Base-by-base conservation (phyloP, 2,888 invertebrate species). In the Ganaspis brasiliensis region DNA sequence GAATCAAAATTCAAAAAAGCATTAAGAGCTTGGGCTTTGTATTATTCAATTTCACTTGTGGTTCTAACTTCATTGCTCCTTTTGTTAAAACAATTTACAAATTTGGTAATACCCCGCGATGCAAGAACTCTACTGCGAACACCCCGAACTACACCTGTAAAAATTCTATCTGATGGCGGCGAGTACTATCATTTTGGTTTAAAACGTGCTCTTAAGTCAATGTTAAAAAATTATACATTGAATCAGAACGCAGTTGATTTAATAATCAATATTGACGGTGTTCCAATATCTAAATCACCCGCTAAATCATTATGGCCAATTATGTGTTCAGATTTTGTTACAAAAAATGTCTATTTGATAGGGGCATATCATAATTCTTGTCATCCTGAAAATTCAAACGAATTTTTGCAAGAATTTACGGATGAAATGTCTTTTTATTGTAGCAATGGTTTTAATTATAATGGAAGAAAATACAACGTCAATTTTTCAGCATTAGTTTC, bases 151-250 rank as follows among this genome's bases (percentile, higher is more conserved):
- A 35, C 35, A 16, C 8, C n/a, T 8, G 35, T 59, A 35, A 59
- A 9, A 3, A 16, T 16, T 16, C 16, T 59, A n/a, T 26, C 35
- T 59, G 59, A 59, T 16, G 59, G 35, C 2, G 31, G 31, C 1
- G 35, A 59, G 10, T 59, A 59, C 4, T 10, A 35, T 16, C 59
- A 59, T 35, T 59, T 59, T 10, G 59, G 59, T 35, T n/a, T 35
- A 9, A 52, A 52, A 8, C 52, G 52, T 16, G 52, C 52, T 19
- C 6, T 52, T 16, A 9, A 52, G 9, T 52, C 9, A 52, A 52
- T 52, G 9, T 19, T 52, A 19, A 16, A 52, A 52, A 16, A 52
- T 52, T 9, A 9, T 14, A 14, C 12, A 14, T 14, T 12, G 4
- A 8, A 52, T 52, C 16, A 52, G 16, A 19, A 52, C 16, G 16